These are phyloP conservation scores for Camponotus floridanus DNA, from an alignment of 1,140 invertebrate genomes.

Conservation along the genomic window DNA sequence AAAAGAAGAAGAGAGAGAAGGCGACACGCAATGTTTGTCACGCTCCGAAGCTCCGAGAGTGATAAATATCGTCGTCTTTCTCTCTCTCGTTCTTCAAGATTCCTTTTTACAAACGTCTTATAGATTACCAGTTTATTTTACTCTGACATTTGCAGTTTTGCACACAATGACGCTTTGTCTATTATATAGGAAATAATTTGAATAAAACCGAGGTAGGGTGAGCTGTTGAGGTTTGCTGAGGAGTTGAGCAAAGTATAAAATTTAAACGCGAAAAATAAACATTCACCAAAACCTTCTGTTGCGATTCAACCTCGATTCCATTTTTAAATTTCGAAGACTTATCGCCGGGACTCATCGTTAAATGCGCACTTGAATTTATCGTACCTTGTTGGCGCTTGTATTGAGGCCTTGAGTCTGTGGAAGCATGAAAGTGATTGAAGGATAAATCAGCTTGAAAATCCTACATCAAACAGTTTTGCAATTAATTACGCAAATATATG, in stretches of 20 bases:
- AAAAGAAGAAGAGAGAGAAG: background rate
- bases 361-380: slow-evolving; percentile 17
- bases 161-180: background rate
- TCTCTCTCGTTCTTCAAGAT: background rate
- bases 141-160: background rate
- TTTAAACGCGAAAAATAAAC: background rate
- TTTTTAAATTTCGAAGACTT: slow-evolving; percentile 13
- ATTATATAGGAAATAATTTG: background rate
- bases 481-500: background rate
- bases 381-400: background rate
- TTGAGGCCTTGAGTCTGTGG: background rate
- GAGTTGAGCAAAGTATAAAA: background rate
- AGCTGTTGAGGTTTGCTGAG: background rate
- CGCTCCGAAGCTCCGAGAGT: background rate
- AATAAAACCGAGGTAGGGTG: background rate
- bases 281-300: background rate
- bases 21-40: slow-evolving; percentile 4
- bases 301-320: background rate
- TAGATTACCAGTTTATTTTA: background rate
- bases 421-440: background rate
- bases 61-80: background rate
- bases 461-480: background rate
- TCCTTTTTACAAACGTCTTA: background rate
- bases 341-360: background rate
- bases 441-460: background rate